Evolutionary conservation across 2,888 invertebrate genomes (phyloP), one percentile per base, ranked within the genome.

Genomic region (Toxonevra muliebris): DNA sequence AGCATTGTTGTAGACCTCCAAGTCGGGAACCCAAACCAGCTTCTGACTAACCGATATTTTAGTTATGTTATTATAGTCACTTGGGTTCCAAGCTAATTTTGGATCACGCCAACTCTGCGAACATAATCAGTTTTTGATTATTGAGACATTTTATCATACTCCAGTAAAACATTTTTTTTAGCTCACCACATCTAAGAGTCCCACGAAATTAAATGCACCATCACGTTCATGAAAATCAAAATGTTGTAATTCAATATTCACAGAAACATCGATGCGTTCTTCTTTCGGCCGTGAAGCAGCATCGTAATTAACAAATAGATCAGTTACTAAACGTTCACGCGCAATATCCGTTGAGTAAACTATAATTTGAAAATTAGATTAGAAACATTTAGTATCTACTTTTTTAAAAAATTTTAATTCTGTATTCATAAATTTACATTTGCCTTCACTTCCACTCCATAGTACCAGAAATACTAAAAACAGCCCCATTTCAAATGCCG

Each of bases 11-110:
- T 90, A 89, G 42, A 92, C 52, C 61, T 76, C 76, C 52, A 93
- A 86, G 82, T 92, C 94, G 5, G 93, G 93, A 82, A 89, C 88
- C 92, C 94, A 94, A 73, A 93, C 87, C 78, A 91, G 90, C 81
- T 90, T 91, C 48, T 72, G 71, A 13, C 88, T 88, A 74, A 91
- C 86, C 78, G 90, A 87, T 30, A 90, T 85, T 60, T 82, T 82
- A 59, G 85, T 85, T 61, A 92, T 85, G 19, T 88, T 90, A 76
- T 89, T 89, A 75, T 91, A 92, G 61, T 89, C 88, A 1, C 86
- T 83, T 0, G 88, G 84, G 79, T 92, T 90, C 93, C 93, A 94
- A 66, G 86, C 86, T 5, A 93, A 80, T 69, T 93, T 91, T 10
- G 88, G 87, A 79, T 93, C 93, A 30, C 82, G 83, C 93, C 93